phyloP scores from a whole-genome alignment of 2,113 vertebrate genomes.

The Pseudorectes ferrugineus region DNA sequence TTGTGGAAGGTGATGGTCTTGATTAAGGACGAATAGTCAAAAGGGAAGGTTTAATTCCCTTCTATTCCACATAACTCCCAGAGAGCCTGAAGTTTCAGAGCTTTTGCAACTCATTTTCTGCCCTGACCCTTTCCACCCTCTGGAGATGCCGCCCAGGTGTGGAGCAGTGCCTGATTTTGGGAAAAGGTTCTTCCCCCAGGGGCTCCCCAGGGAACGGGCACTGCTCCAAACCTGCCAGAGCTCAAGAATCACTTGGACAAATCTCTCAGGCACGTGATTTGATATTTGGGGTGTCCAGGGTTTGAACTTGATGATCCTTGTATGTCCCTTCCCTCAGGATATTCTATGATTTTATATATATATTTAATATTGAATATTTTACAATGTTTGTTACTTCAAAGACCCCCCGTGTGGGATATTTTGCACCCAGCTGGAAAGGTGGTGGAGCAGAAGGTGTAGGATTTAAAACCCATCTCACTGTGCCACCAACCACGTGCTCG shows the following conservation, averaged over 20 bases:
- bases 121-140: neutral
- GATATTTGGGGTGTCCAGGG: neutral
- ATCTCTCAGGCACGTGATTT: accelerated
- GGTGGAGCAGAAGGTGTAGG: neutral
- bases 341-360: neutral
- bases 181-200: neutral
- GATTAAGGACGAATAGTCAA: neutral
- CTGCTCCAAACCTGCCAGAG: neutral
- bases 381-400: accelerated
- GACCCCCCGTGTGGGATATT: accelerated
- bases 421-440: no score
- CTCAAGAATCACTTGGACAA: neutral
- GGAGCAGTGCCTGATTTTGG: neutral
- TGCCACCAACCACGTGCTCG: neutral
- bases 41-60: neutral
- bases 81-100: neutral
- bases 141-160: neutral
- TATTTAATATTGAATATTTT: neutral
- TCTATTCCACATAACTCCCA: accelerated
- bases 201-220: neutral
- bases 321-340: accelerated
- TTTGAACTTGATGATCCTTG: neutral
- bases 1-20: neutral
- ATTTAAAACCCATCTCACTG: accelerated
- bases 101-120: neutral